phyloP scores from a whole-genome alignment of 2,888 invertebrate genomes.

The Eilema griseolum region DNA sequence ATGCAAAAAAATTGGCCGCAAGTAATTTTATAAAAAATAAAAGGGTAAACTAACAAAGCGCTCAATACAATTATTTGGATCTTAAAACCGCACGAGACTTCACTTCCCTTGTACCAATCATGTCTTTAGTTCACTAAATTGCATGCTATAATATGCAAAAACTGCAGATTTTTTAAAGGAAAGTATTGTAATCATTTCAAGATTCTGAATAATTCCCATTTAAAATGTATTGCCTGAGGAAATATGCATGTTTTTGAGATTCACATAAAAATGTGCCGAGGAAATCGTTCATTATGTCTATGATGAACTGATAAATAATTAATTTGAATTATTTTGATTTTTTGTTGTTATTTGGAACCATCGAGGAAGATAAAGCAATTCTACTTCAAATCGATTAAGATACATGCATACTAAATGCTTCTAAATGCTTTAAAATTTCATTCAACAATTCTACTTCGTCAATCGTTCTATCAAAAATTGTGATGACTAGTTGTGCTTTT shows the following conservation, averaged over 20 bases:
- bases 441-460: too few species aligned
- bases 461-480: too few species aligned
- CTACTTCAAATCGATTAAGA: too few species aligned
- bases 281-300: constrained; percentile 30
- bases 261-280: constrained; percentile 38
- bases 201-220: constrained; percentile 50
- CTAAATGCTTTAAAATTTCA: too few species aligned
- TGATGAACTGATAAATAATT: constrained; percentile 30
- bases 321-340: constrained; percentile 32
- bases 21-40: constrained; percentile 43
- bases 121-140: constrained; percentile 72
- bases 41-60: constrained; percentile 57
- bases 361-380: too few species aligned
- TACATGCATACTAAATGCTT: too few species aligned
- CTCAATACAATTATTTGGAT: constrained; percentile 58
- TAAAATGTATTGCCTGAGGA: constrained; percentile 50
- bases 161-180: constrained; percentile 60
- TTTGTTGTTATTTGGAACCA: too few species aligned
- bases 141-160: constrained; percentile 77
- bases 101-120: constrained; percentile 67
- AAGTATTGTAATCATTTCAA: constrained; percentile 52
- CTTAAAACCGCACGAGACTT: constrained; percentile 57
- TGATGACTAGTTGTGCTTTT: too few species aligned
- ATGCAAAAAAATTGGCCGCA: constrained; percentile 36
- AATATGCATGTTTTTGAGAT: constrained; percentile 36